Percentiles rank a stretch among this genome's conserved stretches.
Conservation (phyloP, 2,113 vertebrate species). For the Isichthys henryi region DNA sequence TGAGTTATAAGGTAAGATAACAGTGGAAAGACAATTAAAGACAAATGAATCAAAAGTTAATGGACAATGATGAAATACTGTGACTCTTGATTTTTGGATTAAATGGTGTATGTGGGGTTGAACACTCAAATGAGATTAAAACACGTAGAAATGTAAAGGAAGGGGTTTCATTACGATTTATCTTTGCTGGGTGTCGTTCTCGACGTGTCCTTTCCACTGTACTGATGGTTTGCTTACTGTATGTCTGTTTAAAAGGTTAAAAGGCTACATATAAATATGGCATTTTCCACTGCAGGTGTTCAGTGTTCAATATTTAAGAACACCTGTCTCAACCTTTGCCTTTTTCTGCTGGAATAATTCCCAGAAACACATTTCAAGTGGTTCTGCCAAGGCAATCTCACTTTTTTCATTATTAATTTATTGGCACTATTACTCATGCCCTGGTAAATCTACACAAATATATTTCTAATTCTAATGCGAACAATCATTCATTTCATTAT, state of each 20-base stretch:
- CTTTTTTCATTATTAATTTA: not conserved
- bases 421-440: not conserved
- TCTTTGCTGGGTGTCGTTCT: not conserved
- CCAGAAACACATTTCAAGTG: not conserved
- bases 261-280: not conserved
- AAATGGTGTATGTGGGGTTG: not conserved
- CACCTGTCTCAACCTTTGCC: not conserved
- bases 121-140: not conserved
- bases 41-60: not conserved
- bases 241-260: not conserved
- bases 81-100: not conserved
- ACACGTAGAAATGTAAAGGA: not conserved
- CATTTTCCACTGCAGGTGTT: not conserved
- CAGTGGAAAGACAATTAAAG: not conserved
- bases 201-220: not conserved
- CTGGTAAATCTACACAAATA: not conserved
- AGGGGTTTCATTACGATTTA: not conserved
- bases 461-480: not conserved
- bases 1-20: not conserved
- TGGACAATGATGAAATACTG: not conserved
- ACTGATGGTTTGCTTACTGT: not conserved
- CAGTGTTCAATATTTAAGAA: not conserved
- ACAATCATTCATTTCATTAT: not conserved
- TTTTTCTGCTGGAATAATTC: slow-evolving; percentile 1
- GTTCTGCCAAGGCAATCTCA: not conserved